phyloP scores from a whole-genome alignment of 2,113 vertebrate genomes.

The Myotis yumanensis region DNA sequence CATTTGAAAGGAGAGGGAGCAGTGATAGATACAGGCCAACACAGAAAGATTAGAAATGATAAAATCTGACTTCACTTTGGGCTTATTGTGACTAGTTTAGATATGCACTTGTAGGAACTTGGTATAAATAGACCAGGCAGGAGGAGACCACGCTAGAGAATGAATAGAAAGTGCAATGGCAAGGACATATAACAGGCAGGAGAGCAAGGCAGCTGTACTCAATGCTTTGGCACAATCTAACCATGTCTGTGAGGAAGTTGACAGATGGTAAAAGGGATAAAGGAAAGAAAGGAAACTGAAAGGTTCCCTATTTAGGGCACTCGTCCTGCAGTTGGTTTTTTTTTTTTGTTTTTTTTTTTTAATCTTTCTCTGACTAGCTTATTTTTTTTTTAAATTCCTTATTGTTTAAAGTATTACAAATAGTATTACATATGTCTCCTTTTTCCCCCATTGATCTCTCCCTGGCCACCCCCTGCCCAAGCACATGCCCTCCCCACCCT shows the following conservation, averaged over 20 bases:
- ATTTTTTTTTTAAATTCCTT: too few species aligned
- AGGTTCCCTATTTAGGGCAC: neutral
- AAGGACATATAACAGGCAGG: neutral
- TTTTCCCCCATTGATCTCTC: too few species aligned
- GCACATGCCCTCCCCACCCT: too few species aligned
- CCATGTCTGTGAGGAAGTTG: neutral
- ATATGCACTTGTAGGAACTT: neutral
- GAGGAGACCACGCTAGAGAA: neutral
- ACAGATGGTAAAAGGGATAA: neutral
- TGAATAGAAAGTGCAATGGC: neutral
- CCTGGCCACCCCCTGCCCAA: too few species aligned
- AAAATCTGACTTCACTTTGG: conserved; percentile 24
- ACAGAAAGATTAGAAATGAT: conserved; percentile 1
- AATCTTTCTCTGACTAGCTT: too few species aligned
- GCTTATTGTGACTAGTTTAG: conserved; percentile 38
- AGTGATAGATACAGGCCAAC: neutral
- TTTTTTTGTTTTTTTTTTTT: too few species aligned
- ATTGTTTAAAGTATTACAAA: too few species aligned
- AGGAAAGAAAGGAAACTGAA: neutral
- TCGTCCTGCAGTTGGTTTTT: neutral
- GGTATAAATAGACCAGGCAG: neutral
- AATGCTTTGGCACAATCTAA: neutral
- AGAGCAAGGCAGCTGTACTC: neutral
- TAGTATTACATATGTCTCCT: too few species aligned
- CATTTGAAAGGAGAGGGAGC: conserved; percentile 23